Evolutionary conservation across 2,888 invertebrate species (phyloP).

Genomic region (Eledona agricola): DNA sequence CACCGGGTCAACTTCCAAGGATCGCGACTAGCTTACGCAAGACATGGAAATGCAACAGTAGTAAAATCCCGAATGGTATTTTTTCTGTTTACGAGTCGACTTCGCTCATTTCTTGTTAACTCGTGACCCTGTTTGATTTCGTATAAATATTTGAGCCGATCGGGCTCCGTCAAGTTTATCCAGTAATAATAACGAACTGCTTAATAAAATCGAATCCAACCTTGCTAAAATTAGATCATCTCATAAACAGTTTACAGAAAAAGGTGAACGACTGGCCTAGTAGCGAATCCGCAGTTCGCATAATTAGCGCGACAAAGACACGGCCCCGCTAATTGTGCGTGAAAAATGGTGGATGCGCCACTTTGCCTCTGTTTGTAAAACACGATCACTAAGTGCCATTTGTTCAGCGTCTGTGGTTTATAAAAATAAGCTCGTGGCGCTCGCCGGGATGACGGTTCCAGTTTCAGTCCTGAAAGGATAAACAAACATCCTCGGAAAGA

Average conservation of each 20-base stretch:
- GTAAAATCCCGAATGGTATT: too few relatives aligned
- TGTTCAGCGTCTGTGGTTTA: conserved; percentile 32
- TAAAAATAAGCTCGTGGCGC: conserved; percentile 37
- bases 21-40: too few relatives aligned
- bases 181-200: conserved; percentile 3
- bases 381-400: conserved; percentile 30
- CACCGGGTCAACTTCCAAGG: too few relatives aligned
- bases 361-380: conserved; percentile 28
- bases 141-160: conserved; percentile 2
- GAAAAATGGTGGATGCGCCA: conserved; percentile 31
- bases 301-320: too few relatives aligned
- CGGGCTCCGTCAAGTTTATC: not conserved
- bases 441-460: conserved; percentile 38
- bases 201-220: conserved; percentile 20
- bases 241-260: conserved; percentile 21
- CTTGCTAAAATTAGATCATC: conserved; percentile 29
- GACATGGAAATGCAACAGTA: too few relatives aligned
- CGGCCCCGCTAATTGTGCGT: conserved; percentile 26
- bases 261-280: conserved; percentile 25
- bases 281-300: conserved; percentile 13
- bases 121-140: conserved; percentile 1
- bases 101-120: not conserved
- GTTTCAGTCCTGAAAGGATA: conserved; percentile 40
- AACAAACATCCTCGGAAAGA: conserved; percentile 41
- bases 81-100: too few relatives aligned